Evolutionary conservation across 2,113 vertebrate genomes (phyloP).

Genomic region (Cottus gobio): DNA sequence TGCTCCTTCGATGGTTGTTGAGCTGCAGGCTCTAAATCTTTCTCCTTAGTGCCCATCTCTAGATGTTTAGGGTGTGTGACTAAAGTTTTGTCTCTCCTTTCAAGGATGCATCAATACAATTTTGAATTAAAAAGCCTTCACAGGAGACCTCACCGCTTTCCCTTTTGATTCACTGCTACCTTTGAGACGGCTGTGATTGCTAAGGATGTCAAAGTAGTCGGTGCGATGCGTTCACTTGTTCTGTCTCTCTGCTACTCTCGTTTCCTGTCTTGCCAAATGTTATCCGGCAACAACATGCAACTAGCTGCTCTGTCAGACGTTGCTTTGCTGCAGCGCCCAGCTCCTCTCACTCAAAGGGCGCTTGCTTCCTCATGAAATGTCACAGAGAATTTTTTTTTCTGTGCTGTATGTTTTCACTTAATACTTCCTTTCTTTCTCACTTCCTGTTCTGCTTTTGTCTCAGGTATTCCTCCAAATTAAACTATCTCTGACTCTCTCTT

Average conservation of each 20-base stretch:
- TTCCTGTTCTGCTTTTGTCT: constrained; percentile 41
- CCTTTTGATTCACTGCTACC: neutral
- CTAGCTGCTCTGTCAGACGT: constrained; percentile 49
- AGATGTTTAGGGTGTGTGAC: neutral
- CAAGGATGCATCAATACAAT: constrained; percentile 14
- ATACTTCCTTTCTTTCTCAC: constrained; percentile 36
- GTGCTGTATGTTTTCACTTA: constrained; percentile 12
- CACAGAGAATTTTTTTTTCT: constrained; percentile 26
- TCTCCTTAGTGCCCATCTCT: constrained; percentile 80
- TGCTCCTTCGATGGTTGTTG: constrained; percentile 57
- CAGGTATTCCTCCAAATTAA: neutral
- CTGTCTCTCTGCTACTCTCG: constrained; percentile 28
- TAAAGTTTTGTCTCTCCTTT: neutral
- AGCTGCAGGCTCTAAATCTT: constrained; percentile 63
- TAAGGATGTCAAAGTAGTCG: neutral
- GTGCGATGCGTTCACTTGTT: constrained; percentile 7
- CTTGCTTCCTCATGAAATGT: constrained; percentile 52
- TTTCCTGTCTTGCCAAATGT: constrained; percentile 74
- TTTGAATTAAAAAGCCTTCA: neutral
- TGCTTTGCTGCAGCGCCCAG: constrained; percentile 27
- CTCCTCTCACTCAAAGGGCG: neutral
- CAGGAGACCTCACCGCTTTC: neutral
- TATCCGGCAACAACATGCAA: constrained; percentile 37
- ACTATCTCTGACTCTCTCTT: neutral
- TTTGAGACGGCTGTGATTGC: neutral